phyloP scores from a whole-genome alignment of 2,113 vertebrate species.

The Eira barbara region DNA sequence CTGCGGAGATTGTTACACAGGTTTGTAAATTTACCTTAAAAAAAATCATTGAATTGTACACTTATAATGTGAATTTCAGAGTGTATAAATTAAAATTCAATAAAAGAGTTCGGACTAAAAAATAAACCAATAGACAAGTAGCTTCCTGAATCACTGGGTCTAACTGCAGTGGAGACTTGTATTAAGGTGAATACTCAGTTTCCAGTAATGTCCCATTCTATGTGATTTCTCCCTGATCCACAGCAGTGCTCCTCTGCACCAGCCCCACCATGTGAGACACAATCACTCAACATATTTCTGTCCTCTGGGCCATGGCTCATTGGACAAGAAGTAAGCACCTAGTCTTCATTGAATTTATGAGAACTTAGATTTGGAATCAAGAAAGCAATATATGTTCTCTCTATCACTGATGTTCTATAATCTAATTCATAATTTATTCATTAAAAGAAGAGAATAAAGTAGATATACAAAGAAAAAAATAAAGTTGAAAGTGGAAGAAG shows the following conservation, averaged over 20 bases:
- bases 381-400: background rate
- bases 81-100: background rate
- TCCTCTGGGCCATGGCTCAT: background rate
- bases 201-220: background rate
- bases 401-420: background rate
- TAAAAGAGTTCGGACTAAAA: background rate
- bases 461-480: background rate
- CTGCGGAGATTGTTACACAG: background rate
- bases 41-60: background rate
- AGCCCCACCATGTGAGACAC: background rate
- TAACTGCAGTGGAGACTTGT: background rate
- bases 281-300: background rate
- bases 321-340: background rate
- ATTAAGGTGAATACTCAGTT: background rate
- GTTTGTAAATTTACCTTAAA: background rate
- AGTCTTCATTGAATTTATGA: background rate
- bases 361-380: background rate
- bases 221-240: background rate
- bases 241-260: background rate
- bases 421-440: background rate
- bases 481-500: background rate
- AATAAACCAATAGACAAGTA: background rate
- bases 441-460: background rate
- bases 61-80: background rate
- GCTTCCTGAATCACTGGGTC: background rate